A percentile compares a stretch with the other conserved stretches of the same genome.
These are phyloP conservation scores for Caenorhabditis becei DNA, from an alignment of 2,888 invertebrate species.

Conservation along the genomic window DNA sequence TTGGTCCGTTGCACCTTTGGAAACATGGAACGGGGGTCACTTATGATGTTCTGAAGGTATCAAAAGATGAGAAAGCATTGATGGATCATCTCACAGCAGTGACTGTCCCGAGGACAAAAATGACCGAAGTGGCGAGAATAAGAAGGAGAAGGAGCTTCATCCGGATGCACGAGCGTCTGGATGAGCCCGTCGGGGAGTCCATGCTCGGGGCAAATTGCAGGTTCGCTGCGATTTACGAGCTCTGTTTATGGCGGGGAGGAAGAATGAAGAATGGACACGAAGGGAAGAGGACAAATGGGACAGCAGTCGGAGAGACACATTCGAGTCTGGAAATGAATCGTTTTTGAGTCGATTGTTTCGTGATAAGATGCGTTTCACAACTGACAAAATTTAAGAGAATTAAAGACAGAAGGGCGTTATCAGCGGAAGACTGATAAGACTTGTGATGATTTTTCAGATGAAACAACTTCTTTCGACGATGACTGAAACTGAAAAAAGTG, in stretches of 20 bases:
- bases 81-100: constrained; percentile 8
- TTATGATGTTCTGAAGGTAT: constrained; percentile 26
- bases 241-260: too few species aligned
- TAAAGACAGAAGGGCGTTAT: too few species aligned
- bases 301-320: background rate
- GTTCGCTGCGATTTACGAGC: constrained; percentile 14
- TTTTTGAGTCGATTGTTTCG: too few species aligned
- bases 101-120: background rate
- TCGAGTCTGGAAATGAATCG: background rate
- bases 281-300: background rate
- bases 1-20: constrained; percentile 34
- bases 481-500: background rate
- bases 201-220: constrained; percentile 5
- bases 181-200: background rate
- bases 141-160: background rate
- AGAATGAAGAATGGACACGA: background rate
- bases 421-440: too few species aligned
- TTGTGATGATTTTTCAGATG: too few species aligned
- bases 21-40: constrained; percentile 32
- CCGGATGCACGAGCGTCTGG: background rate
- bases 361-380: too few species aligned
- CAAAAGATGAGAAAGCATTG: background rate
- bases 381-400: too few species aligned
- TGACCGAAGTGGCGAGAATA: background rate
- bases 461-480: too few species aligned